A percentile compares a stretch with the other conserved stretches of the same genome.
phyloP scores from a whole-genome alignment of 2,888 invertebrate species.

The Pinctada fucata region DNA sequence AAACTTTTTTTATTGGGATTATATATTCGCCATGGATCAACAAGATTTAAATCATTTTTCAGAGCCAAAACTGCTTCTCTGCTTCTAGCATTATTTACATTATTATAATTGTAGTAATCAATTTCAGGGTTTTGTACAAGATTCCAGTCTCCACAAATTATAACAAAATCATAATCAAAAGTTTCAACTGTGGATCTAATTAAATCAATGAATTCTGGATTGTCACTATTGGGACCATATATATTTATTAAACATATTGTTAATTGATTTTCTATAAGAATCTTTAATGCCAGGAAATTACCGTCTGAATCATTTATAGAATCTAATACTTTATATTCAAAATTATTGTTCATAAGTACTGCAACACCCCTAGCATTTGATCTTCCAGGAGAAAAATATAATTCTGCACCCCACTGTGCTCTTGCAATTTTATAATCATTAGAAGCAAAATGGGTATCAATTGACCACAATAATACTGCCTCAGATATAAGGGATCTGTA shows the following conservation, averaged over 20 bases:
- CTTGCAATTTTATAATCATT: too few species aligned
- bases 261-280: background rate
- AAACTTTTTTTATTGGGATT: background rate
- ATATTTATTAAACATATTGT: background rate
- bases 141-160: conserved; percentile 1
- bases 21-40: conserved; percentile 12
- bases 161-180: background rate
- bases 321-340: background rate
- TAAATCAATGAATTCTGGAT: background rate
- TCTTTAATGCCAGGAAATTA: background rate
- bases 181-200: background rate
- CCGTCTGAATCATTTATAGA: background rate
- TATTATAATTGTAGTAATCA: background rate
- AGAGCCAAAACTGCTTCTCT: background rate
- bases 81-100: conserved; percentile 1
- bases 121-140: background rate
- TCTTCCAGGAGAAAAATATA: too few species aligned
- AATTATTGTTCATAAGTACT: conserved; percentile 9
- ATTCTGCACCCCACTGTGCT: too few species aligned
- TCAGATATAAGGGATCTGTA: too few species aligned
- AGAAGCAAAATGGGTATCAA: too few species aligned
- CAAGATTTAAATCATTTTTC: background rate
- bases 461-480: too few species aligned
- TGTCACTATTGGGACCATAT: background rate
- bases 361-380: conserved; percentile 3